phyloP scores from a whole-genome alignment of 2,113 vertebrate species.

The Ameiurus melas region DNA sequence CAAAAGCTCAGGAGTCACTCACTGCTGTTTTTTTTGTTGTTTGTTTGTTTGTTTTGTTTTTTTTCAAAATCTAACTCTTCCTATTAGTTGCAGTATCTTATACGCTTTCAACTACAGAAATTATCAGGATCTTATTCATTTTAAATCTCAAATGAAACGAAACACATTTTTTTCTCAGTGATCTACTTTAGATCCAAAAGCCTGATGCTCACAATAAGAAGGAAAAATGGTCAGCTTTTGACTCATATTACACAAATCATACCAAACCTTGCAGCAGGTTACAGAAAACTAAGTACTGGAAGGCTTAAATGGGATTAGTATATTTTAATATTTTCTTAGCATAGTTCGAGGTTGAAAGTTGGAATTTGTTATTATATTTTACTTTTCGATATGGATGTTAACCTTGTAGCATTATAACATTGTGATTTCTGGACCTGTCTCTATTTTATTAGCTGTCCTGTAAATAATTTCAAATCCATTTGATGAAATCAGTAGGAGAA shows the following conservation, averaged over 20 bases:
- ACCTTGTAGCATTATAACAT: neutral
- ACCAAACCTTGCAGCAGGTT: neutral
- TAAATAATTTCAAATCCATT: neutral
- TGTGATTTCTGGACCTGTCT: neutral
- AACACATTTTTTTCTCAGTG: neutral
- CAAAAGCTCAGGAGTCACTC: constrained; percentile 2
- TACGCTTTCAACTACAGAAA: neutral
- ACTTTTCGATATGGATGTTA: neutral
- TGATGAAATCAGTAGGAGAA: neutral
- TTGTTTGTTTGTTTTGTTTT: too few species aligned
- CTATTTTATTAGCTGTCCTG: neutral
- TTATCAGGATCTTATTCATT: neutral
- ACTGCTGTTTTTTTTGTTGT: neutral
- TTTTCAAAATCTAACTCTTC: neutral
- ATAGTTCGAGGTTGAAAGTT: neutral
- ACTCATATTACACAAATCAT: neutral
- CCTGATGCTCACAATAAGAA: neutral
- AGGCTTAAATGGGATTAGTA: neutral
- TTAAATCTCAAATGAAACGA: neutral
- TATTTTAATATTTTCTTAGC: neutral
- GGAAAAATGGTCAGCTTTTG: neutral
- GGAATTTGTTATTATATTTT: neutral
- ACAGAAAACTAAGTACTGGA: neutral
- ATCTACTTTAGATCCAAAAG: neutral
- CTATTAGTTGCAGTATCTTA: neutral